Base-by-base conservation (phyloP, 2,888 invertebrate genomes). In the Tubiluchus corallicola region DNA sequence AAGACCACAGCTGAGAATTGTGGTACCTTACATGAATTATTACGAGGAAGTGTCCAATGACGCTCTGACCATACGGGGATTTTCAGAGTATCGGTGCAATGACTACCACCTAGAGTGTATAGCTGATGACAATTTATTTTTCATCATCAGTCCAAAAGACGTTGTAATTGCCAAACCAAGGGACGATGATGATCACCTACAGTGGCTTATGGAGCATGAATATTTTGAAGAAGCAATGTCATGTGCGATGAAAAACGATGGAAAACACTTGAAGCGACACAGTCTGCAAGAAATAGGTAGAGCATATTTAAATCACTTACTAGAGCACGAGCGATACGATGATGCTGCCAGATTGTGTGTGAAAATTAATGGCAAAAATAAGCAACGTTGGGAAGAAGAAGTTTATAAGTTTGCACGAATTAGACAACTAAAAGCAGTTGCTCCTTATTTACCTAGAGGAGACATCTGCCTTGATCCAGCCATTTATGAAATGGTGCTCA, bases 61-160 rank as follows among this genome's bases (percentile, higher is more conserved):
- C 62, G 80, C 77, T 50, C 70, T 90, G 37, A 81, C 77, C 2
- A 66, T 81, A 43, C 66, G 71, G 50, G 79, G 77, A 4, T 90
- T 83, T 59, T 77, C 82, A 57, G 79, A 83, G 56, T 88, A 87
- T 57, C 74, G 76, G 15, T 80, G 82, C 48, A 84, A 82, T 56
- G 87, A 94, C 63, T 92, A 92, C 63, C 83, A 82, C 63, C 68
- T 94, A 50, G 54, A 54, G 38, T 47, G 46, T 21, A 41, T 52
- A 9, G 41, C 48, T 3, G 61, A 61, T 19, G 62, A 63, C 43
- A 60, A 57, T 48, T 55, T 44, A 59, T 90, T 79, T 69, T 88
- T 85, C 56, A 83, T 94, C 53, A 79, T 92, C 5, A 88, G 88
- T 44, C 92, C 92, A 0, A 88, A 87, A 63, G 92, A 94, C 61